phyloP scores from a whole-genome alignment of 1,140 invertebrate genomes.

The Anoplolepis gracilipes region DNA sequence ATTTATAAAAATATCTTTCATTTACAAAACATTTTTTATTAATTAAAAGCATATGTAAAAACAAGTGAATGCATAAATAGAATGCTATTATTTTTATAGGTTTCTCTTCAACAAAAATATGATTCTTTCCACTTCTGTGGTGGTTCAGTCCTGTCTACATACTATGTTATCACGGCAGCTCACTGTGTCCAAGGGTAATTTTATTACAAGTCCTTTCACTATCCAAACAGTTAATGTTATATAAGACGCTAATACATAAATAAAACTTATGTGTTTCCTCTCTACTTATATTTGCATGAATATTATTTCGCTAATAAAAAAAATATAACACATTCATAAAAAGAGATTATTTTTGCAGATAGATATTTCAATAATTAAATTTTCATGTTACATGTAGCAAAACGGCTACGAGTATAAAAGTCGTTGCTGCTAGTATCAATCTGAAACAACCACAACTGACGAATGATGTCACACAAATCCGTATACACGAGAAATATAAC shows the following conservation, averaged over 20 bases:
- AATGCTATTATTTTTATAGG: slow-evolving; percentile 29
- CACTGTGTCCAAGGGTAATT: slow-evolving; percentile 81
- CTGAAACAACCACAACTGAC: background rate
- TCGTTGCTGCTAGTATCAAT: slow-evolving; percentile 55
- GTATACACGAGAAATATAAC: slow-evolving; percentile 57
- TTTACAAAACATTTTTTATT: no score
- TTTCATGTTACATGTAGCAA: slow-evolving; percentile 35
- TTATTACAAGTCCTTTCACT: background rate
- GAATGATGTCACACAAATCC: slow-evolving; percentile 50
- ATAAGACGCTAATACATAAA: no score
- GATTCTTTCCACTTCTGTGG: slow-evolving; percentile 82
- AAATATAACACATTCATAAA: background rate
- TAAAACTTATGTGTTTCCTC: background rate
- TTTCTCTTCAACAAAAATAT: slow-evolving; percentile 48
- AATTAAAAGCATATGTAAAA: background rate
- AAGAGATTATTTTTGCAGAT: background rate
- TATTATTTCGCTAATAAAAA: background rate
- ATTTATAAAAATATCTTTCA: background rate
- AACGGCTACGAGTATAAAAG: background rate
- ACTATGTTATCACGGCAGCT: slow-evolving; percentile 85
- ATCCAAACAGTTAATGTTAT: no score
- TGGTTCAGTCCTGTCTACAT: slow-evolving; percentile 83
- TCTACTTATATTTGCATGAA: background rate
- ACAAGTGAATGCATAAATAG: background rate
- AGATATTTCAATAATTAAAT: slow-evolving; percentile 5